Evolutionary conservation across 2,113 vertebrate species (phyloP).

Genomic region (Phalacrocorax carbo): DNA sequence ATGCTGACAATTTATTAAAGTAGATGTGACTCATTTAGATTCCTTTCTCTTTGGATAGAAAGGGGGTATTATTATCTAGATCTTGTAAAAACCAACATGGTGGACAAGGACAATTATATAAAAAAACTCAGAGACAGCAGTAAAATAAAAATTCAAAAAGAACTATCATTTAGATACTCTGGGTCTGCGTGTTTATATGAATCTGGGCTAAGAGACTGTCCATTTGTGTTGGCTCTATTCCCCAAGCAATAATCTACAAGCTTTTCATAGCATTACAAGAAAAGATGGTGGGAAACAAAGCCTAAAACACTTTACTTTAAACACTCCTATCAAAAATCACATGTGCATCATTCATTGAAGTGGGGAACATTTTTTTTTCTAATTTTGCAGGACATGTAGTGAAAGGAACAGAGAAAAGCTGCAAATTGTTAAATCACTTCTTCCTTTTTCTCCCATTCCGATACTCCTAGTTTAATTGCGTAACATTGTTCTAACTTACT

Average conservation of each 20-base stretch:
- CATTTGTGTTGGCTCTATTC: background rate
- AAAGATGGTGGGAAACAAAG: background rate
- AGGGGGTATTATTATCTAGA: fast-evolving
- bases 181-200: background rate
- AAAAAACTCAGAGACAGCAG: background rate
- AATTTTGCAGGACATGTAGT: background rate
- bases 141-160: background rate
- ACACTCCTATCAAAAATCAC: background rate
- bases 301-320: background rate
- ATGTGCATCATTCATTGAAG: background rate
- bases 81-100: background rate
- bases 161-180: background rate
- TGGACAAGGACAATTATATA: background rate
- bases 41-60: background rate
- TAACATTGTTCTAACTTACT: background rate
- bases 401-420: background rate
- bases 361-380: background rate
- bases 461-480: background rate
- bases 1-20: background rate
- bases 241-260: background rate
- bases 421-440: background rate
- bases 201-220: background rate
- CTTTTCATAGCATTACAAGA: background rate
- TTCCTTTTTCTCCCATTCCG: background rate
- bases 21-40: background rate